These are phyloP conservation scores for Alauda arvensis DNA, from an alignment of 2,797 vertebrate species.

Conservation along the genomic window DNA sequence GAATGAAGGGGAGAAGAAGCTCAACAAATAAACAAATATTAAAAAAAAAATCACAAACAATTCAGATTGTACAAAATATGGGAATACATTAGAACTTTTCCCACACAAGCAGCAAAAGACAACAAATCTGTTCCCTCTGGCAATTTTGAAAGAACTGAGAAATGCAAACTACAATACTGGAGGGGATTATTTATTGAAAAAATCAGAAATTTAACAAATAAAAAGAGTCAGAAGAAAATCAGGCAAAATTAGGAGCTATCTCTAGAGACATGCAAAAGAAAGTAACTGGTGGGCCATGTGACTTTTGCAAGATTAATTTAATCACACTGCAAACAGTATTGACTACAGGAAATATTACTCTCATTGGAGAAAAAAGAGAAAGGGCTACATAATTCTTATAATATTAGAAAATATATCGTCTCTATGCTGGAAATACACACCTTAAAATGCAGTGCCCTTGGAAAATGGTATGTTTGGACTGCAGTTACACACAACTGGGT, in stretches of 20 bases:
- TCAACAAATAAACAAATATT: background rate
- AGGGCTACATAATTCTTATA: background rate
- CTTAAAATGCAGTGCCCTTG: background rate
- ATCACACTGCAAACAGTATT: background rate
- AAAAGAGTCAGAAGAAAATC: background rate
- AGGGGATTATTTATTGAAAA: background rate
- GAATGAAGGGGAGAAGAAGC: background rate
- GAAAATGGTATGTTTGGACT: background rate
- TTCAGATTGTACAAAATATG: background rate
- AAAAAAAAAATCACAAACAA: background rate
- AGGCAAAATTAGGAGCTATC: background rate
- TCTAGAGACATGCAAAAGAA: background rate
- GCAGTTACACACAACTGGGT: background rate
- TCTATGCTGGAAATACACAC: background rate
- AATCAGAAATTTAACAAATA: background rate
- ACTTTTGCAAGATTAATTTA: background rate
- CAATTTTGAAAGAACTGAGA: background rate
- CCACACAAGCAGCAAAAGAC: background rate
- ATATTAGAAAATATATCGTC: background rate
- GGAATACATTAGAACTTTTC: background rate
- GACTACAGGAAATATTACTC: background rate
- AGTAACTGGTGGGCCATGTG: background rate
- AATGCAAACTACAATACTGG: background rate
- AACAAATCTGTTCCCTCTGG: background rate
- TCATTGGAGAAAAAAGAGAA: accelerated